phyloP scores from a whole-genome alignment of 2,113 vertebrate species.

The Perca schrenkii region DNA sequence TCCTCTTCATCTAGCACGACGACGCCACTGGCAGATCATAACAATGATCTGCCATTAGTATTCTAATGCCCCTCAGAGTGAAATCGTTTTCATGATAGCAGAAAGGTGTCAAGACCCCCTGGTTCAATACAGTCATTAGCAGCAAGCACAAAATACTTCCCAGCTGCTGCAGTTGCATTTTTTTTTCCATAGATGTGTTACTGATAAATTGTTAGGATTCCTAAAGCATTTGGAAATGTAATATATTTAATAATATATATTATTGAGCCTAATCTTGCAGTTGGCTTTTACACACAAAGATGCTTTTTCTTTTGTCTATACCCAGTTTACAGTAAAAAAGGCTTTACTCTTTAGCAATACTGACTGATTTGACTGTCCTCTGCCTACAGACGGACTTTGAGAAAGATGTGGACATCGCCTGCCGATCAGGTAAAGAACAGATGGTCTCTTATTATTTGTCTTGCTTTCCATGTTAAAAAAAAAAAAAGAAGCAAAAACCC shows the following conservation, averaged over 20 bases:
- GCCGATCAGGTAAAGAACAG: slow-evolving; percentile 94
- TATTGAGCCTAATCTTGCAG: slow-evolving; percentile 25
- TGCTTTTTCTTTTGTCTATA: background rate
- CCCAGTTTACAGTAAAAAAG: background rate
- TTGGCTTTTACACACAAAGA: background rate
- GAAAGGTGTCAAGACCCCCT: slow-evolving; percentile 48
- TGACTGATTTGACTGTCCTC: slow-evolving; percentile 35
- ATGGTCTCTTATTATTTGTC: slow-evolving; percentile 52
- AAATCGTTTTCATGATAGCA: slow-evolving; percentile 70
- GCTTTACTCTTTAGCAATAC: slow-evolving; percentile 12
- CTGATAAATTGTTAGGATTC: slow-evolving; percentile 52
- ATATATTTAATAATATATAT: background rate
- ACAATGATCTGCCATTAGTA: slow-evolving; percentile 75
- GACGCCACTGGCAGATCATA: slow-evolving; percentile 68
- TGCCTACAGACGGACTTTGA: slow-evolving; percentile 97
- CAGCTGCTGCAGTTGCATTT: slow-evolving; percentile 46
- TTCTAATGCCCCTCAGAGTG: slow-evolving; percentile 72
- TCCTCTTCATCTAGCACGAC: slow-evolving; percentile 66
- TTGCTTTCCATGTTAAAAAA: slow-evolving; percentile 41
- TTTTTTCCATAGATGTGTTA: slow-evolving; percentile 36
- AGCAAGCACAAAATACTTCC: slow-evolving; percentile 43
- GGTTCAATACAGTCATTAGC: slow-evolving; percentile 68
- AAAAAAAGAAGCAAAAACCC: background rate
- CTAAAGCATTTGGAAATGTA: slow-evolving; percentile 1
- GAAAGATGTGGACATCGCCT: slow-evolving; percentile 99